Evolutionary conservation across 2,888 invertebrate genomes (phyloP), one percentile per base, ranked within the genome.

Genomic region (Apamea monoglypha): DNA sequence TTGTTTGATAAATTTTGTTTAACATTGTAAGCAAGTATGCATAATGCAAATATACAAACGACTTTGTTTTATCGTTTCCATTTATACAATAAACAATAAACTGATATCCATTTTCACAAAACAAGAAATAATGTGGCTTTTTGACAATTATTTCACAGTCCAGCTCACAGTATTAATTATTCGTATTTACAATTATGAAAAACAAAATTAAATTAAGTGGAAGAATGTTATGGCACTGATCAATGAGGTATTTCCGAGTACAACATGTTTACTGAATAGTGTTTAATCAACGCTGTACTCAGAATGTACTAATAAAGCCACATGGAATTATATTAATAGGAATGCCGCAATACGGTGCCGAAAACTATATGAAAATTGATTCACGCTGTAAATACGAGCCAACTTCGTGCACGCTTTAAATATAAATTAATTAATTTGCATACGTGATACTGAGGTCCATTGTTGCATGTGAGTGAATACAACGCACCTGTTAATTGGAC

Each of bases 401-500:
- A 83, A 80, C 79, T 84, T 86, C 88, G 59, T 86, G 61, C 79
- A 78, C 77, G 86, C 86, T 88, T 81, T 80, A 89, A 91, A 89
- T 87, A 88, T 83, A 86, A 88, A 87, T 88, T 85, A 84, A 87
- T 87, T 87, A 87, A 87, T 86, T 87, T 86, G 72, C 78, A 81
- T 78, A 81, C 73, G 74, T 53, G 69, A 63, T 61, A 72, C 76
- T 67, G 74, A 73, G n/a, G 53, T 75, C 69, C 63, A 73, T 73
- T 74, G 74, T 85, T 85, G 64, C 78, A 53, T 78, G 67, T 70
- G 74, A 73, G 10, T 77, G 83, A 75, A 72, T 73, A 44, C 25
- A 73, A 91, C 92, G 81, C 91, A 96, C 97, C 96, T 96, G 93
- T 96, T 96, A 92, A 96, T 96, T 90, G 97, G 97, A 86, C 97